Evolutionary conservation across 1,140 invertebrate genomes (phyloP).

Genomic region (Whitmania pigra): DNA sequence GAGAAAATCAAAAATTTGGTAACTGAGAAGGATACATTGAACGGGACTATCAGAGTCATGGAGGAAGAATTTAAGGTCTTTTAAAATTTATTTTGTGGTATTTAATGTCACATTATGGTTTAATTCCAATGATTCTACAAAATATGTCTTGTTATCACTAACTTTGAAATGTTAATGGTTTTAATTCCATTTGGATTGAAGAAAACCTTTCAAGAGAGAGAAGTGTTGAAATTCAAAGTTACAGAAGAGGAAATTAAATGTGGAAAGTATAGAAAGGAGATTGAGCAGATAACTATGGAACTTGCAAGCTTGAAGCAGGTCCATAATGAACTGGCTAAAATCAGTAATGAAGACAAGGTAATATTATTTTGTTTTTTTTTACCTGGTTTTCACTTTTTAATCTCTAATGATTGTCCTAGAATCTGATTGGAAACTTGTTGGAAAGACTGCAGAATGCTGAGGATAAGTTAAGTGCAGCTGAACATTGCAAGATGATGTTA

Average conservation of each 20-base stretch:
- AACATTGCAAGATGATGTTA: slow-evolving; percentile 31
- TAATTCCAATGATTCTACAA: background rate
- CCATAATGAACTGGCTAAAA: background rate
- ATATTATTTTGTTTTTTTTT: background rate
- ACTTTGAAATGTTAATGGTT: background rate
- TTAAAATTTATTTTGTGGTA: background rate
- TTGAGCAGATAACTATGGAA: background rate
- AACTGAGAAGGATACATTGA: slow-evolving; percentile 34
- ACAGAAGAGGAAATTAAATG: background rate
- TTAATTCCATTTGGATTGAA: background rate
- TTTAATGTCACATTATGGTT: background rate
- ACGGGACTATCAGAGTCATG: slow-evolving; percentile 30
- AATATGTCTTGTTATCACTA: background rate
- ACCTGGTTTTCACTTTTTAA: background rate
- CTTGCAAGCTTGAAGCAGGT: slow-evolving; percentile 8
- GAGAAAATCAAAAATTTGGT: slow-evolving; percentile 28
- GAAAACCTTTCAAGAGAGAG: background rate
- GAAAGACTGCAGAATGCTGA: slow-evolving; percentile 30
- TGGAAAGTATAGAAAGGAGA: background rate
- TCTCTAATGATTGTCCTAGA: background rate
- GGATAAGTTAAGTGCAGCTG: slow-evolving; percentile 33
- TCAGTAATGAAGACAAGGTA: background rate
- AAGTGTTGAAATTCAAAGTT: background rate
- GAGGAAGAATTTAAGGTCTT: slow-evolving; percentile 27
- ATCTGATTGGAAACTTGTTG: background rate